phyloP scores from a whole-genome alignment of 2,888 invertebrate genomes.

The Andrena dorsata region DNA sequence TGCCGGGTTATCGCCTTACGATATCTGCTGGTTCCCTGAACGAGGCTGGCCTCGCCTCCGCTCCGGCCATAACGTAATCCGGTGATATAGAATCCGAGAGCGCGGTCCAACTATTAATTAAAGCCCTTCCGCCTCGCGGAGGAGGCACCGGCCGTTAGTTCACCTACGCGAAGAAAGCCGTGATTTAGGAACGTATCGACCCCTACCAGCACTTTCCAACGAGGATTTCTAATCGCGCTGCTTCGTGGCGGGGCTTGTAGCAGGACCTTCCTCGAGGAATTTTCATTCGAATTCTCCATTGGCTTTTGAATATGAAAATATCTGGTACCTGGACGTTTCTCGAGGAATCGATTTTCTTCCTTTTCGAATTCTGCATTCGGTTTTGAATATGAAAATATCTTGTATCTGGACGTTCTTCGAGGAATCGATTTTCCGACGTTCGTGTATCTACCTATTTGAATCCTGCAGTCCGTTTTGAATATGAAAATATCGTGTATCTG shows the following conservation, averaged over 20 bases:
- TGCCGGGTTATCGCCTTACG: constrained; percentile 54
- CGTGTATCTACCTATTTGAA: no score
- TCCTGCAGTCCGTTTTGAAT: no score
- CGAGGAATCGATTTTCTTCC: no score
- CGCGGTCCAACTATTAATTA: constrained; percentile 70
- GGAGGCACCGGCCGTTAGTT: constrained; percentile 65
- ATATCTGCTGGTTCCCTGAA: constrained; percentile 61
- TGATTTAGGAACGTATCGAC: constrained; percentile 63
- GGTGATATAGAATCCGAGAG: constrained; percentile 66
- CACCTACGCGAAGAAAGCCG: constrained; percentile 66
- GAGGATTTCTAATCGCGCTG: constrained; percentile 37
- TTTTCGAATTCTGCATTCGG: no score
- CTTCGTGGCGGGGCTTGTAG: background rate
- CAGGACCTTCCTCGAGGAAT: background rate
- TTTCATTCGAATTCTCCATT: no score
- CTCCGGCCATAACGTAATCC: constrained; percentile 39
- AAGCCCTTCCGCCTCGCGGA: constrained; percentile 57
- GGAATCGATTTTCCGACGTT: no score
- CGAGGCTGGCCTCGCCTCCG: constrained; percentile 20
- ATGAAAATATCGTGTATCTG: no score
- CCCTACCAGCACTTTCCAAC: constrained; percentile 56
- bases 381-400: no score
- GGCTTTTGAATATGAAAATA: no score
- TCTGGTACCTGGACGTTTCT: no score
- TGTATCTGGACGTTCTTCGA: no score